Conservation (phyloP, 2,797 vertebrate genomes). For the Apogon hyalosoma region DNA sequence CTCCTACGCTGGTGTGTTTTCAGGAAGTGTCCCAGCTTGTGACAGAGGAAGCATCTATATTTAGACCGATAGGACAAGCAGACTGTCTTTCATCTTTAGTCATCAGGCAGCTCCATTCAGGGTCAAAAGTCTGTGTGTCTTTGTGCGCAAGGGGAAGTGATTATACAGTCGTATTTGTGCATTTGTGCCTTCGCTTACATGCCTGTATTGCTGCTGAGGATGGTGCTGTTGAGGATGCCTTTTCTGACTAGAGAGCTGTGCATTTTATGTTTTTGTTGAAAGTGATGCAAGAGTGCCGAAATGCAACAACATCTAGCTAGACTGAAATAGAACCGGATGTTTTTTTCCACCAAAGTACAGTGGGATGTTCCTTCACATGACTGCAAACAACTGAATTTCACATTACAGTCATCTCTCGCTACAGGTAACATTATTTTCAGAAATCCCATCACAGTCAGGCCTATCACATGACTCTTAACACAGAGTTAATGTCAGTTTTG, state of each 20-base stretch:
- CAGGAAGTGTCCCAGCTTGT: conserved; percentile 63
- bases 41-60: conserved; percentile 72
- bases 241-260: conserved; percentile 42
- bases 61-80: conserved; percentile 55
- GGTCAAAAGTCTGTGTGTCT: conserved; percentile 54
- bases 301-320: conserved; percentile 58
- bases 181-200: conserved; percentile 11
- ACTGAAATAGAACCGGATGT: conserved; percentile 46
- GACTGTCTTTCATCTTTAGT: conserved; percentile 64
- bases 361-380: conserved; percentile 34
- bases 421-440: conserved; percentile 38
- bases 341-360: conserved; percentile 24
- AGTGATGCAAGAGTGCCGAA: conserved; percentile 68
- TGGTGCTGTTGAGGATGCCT: conserved; percentile 19
- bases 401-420: conserved; percentile 28
- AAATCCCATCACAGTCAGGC: conserved; percentile 23
- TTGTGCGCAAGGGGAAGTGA: conserved; percentile 36
- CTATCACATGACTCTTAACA: conserved; percentile 4
- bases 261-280: conserved; percentile 56
- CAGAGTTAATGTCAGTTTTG: neutral
- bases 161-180: conserved; percentile 5
- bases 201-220: conserved; percentile 12
- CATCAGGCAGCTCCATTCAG: conserved; percentile 38
- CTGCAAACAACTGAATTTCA: conserved; percentile 41
- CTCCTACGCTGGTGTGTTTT: conserved; percentile 40